Evolutionary conservation across 1,140 invertebrate species (phyloP).

Genomic region (Conus ventricosus): DNA sequence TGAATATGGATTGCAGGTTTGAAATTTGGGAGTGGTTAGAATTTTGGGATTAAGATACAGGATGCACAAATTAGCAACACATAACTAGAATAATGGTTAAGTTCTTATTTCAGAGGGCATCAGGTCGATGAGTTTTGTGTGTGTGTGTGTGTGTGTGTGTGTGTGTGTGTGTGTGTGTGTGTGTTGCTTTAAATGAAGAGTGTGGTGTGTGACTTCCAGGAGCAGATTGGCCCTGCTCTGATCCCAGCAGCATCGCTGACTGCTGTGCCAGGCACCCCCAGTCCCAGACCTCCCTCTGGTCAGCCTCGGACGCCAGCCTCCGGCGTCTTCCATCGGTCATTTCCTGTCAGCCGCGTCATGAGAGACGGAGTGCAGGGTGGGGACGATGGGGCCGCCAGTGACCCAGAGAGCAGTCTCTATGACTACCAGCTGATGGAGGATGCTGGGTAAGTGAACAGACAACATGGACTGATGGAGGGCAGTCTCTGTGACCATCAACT

Average conservation of each 20-base stretch:
- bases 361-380: not conserved
- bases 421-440: slow-evolving; percentile 31
- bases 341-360: not conserved
- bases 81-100: too few species aligned
- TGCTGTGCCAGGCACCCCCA: not conserved
- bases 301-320: not conserved
- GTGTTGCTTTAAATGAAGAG: not conserved
- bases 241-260: not conserved
- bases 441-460: not conserved
- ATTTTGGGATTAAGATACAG: too few species aligned
- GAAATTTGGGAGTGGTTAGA: too few species aligned
- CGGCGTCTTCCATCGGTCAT: not conserved
- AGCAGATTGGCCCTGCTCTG: slow-evolving; percentile 12
- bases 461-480: not conserved
- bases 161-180: too few species aligned
- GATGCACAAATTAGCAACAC: too few species aligned
- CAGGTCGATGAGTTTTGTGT: too few species aligned
- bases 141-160: too few species aligned
- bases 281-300: not conserved
- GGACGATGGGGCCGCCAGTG: slow-evolving; percentile 11
- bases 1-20: too few species aligned
- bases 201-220: not conserved
- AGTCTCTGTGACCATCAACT: not conserved
- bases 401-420: slow-evolving; percentile 23
- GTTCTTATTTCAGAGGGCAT: too few species aligned